Conservation (phyloP, 2,113 vertebrate genomes). For the Pseudorectes ferrugineus region DNA sequence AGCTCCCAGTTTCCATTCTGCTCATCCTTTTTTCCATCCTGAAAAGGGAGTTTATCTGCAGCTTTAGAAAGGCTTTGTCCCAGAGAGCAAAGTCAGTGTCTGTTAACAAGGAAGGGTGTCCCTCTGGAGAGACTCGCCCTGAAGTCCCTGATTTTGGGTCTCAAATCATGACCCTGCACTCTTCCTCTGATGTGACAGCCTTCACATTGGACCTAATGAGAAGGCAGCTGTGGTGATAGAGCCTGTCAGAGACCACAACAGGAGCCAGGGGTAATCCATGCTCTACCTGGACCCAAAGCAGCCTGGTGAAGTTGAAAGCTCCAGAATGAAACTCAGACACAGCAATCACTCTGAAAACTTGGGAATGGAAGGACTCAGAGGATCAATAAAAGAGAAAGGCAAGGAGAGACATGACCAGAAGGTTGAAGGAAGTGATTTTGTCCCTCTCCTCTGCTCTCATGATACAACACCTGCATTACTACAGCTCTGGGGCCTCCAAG, state of each 20-base stretch:
- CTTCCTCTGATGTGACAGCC: background rate
- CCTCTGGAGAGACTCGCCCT: background rate
- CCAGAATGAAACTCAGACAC: background rate
- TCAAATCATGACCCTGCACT: background rate
- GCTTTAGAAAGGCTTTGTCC: background rate
- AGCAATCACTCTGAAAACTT: background rate
- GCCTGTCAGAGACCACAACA: background rate
- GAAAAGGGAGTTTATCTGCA: conserved; percentile 2
- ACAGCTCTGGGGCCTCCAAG: background rate
- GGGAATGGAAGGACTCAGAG: background rate
- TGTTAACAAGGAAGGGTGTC: background rate
- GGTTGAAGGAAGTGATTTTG: background rate
- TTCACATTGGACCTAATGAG: background rate
- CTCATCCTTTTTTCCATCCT: conserved; percentile 1
- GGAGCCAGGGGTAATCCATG: background rate
- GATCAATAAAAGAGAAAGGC: background rate
- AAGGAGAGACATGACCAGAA: background rate
- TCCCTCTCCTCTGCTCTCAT: background rate
- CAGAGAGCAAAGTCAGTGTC: background rate
- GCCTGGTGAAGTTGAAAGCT: background rate
- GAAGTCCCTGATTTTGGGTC: background rate
- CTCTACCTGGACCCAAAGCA: background rate
- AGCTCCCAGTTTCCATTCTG: conserved; percentile 15
- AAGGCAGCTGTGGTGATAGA: accelerated
- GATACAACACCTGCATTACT: background rate